Evolutionary conservation across 2,113 vertebrate species (phyloP), one percentile per base, ranked within the genome.

Genomic region (Hippocampus zosterae): DNA sequence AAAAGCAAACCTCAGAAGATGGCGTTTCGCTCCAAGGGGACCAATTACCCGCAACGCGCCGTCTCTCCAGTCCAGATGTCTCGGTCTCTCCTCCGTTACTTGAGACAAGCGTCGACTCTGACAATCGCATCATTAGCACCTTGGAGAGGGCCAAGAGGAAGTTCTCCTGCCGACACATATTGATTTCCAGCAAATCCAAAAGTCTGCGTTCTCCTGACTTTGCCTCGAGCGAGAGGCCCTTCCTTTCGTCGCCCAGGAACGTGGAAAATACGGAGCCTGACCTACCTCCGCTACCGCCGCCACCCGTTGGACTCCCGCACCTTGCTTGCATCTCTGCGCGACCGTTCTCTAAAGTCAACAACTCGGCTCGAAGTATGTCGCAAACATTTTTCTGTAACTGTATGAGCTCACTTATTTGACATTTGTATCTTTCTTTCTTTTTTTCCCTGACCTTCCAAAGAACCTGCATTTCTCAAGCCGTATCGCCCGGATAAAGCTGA

Each of bases 141-240:
- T 80, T 92, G 69, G 92, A 92, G 71, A 91, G 69, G 59, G 90
- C 90, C 69, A 92, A 83, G 74, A 90, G 77, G 56, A 91, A 76
- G 76, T 88, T 92, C 67, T 87, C 88, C 8, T 68, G 80, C 0
- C 80, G 48, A 52, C 87, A 87, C 29, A 77, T 90, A 48, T 55
- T 85, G 53, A 68, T 79, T 23, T 84, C 84, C 16, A 44, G 72
- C 33, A 84, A 85, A 78, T 44, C 84, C 0, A 91, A 85, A 70
- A 77, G 62, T 41, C 65, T 83, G 6, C 78, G 23, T 60, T 85
- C 81, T 19, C 74, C 78, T 4, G 67, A 81, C 4, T 42, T 5
- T 10, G 13, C n/a, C 21, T 70, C 23, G 15, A 68, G 42, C 60
- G 69, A 55, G 66, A 74, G 69, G 0, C 56, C 21, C 1, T 74